Evolutionary conservation across 2,888 invertebrate genomes (phyloP).

Genomic region (Eristalis tenax): DNA sequence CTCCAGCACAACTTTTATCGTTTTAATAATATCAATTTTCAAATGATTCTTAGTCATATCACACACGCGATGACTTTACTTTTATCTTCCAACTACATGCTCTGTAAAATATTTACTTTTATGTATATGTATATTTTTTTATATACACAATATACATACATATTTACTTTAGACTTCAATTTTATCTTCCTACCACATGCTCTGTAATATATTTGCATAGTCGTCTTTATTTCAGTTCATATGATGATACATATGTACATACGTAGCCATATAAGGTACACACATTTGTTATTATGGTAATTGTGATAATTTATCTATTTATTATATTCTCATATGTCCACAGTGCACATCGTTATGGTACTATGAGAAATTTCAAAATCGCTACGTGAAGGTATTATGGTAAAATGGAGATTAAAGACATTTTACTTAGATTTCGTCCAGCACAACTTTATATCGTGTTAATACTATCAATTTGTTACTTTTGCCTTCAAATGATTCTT

Average conservation of each 20-base stretch:
- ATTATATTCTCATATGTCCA: neutral
- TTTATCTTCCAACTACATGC: constrained; percentile 96
- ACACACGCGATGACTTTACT: constrained; percentile 95
- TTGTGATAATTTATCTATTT: too few relatives aligned
- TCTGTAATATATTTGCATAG: constrained; percentile 88
- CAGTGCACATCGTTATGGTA: neutral
- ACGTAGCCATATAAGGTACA: too few relatives aligned
- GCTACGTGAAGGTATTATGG: neutral
- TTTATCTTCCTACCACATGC: too few relatives aligned
- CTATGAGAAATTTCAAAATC: neutral
- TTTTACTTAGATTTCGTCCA: constrained; percentile 88
- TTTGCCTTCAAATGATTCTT: constrained; percentile 90
- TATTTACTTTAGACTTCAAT: too few relatives aligned
- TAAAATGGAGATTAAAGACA: constrained; percentile 89
- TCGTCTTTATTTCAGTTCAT: too few relatives aligned
- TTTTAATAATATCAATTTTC: constrained; percentile 88
- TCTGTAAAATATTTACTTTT: too few relatives aligned
- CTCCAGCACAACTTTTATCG: constrained; percentile 88
- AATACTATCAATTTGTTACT: constrained; percentile 87
- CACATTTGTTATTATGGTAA: too few relatives aligned
- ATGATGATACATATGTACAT: too few relatives aligned
- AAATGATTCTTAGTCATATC: constrained; percentile 92
- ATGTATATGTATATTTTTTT: too few relatives aligned
- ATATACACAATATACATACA: too few relatives aligned
- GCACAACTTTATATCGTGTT: constrained; percentile 88